Evolutionary conservation across 1,140 invertebrate genomes (phyloP).

Genomic region (Trinorchestia longiramus): DNA sequence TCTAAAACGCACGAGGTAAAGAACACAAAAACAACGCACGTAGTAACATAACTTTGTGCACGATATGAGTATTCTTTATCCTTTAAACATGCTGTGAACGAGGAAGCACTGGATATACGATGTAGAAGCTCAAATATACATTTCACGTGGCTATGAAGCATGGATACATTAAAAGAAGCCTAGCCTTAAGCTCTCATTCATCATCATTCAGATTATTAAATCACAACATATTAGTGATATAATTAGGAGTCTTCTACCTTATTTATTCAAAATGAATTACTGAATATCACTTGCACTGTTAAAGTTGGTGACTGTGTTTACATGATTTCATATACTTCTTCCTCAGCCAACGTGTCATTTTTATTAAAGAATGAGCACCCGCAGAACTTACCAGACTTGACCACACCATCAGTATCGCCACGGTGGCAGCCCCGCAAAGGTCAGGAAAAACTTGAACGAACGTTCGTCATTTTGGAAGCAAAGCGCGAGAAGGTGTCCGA

Average conservation of each 20-base stretch:
- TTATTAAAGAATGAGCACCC: constrained; percentile 19
- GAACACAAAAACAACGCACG: background rate
- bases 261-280: background rate
- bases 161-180: background rate
- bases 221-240: background rate
- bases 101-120: background rate
- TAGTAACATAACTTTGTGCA: background rate
- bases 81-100: background rate
- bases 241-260: background rate
- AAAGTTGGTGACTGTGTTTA: background rate
- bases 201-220: background rate
- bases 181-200: background rate
- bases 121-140: background rate
- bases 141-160: background rate
- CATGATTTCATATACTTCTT: constrained; percentile 46
- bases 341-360: constrained; percentile 29
- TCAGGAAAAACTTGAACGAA: constrained; percentile 31
- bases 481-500: constrained; percentile 38
- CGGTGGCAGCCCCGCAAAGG: constrained; percentile 32
- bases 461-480: constrained; percentile 36
- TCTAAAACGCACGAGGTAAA: too few relatives aligned
- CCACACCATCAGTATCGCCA: constrained; percentile 19
- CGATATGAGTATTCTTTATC: background rate
- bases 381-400: background rate
- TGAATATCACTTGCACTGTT: background rate